Evolutionary conservation across 2,888 invertebrate genomes (phyloP).

Genomic region (Polydrusus pterygomalis): DNA sequence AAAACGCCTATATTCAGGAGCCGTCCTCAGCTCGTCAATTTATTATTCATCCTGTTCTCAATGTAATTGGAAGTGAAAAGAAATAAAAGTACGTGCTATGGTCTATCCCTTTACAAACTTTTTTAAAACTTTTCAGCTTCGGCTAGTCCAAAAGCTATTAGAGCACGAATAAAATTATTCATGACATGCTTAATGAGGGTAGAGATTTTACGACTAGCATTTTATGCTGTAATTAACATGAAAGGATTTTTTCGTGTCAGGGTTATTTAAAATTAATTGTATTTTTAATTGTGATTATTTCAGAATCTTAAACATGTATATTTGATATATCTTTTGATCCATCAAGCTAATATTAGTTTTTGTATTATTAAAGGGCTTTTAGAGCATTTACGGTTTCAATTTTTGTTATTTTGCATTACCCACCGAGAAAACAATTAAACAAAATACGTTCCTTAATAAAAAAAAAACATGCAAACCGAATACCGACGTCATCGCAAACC

Average conservation of each 20-base stretch:
- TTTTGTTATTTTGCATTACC: too few relatives aligned
- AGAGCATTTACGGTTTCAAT: too few relatives aligned
- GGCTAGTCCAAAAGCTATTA: conserved; percentile 30
- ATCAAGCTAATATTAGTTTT: too few relatives aligned
- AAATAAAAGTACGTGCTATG: conserved; percentile 10
- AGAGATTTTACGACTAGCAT: conserved; percentile 22
- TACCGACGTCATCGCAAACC: too few relatives aligned
- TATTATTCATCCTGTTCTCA: conserved; percentile 12
- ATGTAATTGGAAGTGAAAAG: conserved; percentile 5
- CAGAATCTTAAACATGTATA: neutral
- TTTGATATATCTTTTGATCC: too few relatives aligned
- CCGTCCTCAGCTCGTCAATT: neutral
- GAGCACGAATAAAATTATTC: conserved; percentile 35
- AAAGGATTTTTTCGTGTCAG: conserved; percentile 13
- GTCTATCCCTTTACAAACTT: conserved; percentile 6
- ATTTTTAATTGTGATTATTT: conserved; percentile 22
- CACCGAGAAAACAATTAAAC: too few relatives aligned
- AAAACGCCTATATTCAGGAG: too few relatives aligned
- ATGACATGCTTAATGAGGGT: conserved; percentile 38
- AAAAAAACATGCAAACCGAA: too few relatives aligned
- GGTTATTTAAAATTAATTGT: conserved; percentile 27
- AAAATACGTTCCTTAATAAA: too few relatives aligned
- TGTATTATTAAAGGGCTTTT: too few relatives aligned
- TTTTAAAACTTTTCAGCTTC: conserved; percentile 19
- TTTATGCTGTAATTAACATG: conserved; percentile 31